Percentiles rank a stretch among this genome's conserved stretches.
These are phyloP conservation scores for Eleginops maclovinus DNA, from an alignment of 2,113 vertebrate genomes.

Conservation along the genomic window DNA sequence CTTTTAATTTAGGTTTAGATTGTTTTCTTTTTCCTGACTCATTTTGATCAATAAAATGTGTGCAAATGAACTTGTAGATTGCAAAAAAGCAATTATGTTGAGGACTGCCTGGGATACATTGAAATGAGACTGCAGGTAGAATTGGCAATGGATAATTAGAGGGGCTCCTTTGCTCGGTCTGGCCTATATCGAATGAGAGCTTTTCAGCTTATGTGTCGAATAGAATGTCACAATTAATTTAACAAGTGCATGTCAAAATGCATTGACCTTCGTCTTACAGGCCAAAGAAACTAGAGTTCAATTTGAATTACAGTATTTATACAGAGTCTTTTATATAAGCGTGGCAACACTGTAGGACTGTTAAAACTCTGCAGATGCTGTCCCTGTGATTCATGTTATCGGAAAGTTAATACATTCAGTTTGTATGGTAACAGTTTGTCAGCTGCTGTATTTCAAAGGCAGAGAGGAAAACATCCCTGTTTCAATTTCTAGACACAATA, in stretches of 20 bases:
- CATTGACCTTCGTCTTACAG: conserved; percentile 39
- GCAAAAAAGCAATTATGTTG: conserved; percentile 78
- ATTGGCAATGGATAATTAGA: conserved; percentile 77
- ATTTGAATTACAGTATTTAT: conserved; percentile 25
- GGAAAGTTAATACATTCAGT: conserved; percentile 23
- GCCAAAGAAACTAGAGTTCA: conserved; percentile 30
- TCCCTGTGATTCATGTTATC: conserved; percentile 1
- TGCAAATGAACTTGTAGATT: conserved; percentile 81
- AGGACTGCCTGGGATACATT: conserved; percentile 58
- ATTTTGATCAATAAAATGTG: conserved; percentile 83
- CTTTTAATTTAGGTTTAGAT: conserved; percentile 84
- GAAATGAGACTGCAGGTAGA: conserved; percentile 78
- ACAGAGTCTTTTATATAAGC: not conserved
- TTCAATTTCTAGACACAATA: conserved; percentile 24
- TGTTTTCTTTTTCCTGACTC: conserved; percentile 76
- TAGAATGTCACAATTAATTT: conserved; percentile 58
- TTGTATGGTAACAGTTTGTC: conserved; percentile 8
- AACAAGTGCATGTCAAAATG: conserved; percentile 39
- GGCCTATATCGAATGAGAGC: conserved; percentile 37
- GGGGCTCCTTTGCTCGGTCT: conserved; percentile 40
- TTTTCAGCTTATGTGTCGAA: conserved; percentile 44
- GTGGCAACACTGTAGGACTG: not conserved
- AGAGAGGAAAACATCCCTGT: not conserved
- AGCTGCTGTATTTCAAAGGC: conserved; percentile 23
- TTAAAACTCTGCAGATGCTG: not conserved